These are phyloP conservation scores for Eira barbara DNA, from an alignment of 2,113 vertebrate genomes.

Conservation along the genomic window DNA sequence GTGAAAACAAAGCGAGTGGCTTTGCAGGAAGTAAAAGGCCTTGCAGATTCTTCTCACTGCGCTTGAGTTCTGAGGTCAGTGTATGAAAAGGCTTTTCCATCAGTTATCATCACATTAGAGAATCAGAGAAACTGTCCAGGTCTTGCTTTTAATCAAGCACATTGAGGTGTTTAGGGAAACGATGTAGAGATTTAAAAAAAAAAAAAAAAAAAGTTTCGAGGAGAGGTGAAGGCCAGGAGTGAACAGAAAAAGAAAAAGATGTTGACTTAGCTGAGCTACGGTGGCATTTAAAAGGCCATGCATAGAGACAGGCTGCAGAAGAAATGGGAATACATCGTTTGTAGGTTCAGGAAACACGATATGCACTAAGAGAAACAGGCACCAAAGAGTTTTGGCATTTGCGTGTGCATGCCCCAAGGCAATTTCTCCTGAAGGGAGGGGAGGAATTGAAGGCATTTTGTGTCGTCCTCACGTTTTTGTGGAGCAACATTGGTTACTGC, in stretches of 20 bases:
- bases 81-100: slow-evolving; percentile 17
- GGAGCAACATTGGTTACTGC: neutral
- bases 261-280: slow-evolving; percentile 32
- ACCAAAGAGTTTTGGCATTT: neutral
- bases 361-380: neutral
- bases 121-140: slow-evolving; percentile 41
- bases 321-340: neutral
- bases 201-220: neutral
- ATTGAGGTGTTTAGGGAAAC: slow-evolving; percentile 35
- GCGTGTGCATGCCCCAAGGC: neutral
- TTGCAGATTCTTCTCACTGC: neutral
- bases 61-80: slow-evolving; percentile 35
- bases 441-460: neutral
- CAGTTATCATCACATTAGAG: neutral
- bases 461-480: neutral
- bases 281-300: slow-evolving; percentile 40
- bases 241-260: slow-evolving; percentile 19
- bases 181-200: neutral
- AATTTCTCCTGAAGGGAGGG: neutral
- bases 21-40: neutral
- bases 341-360: neutral
- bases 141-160: slow-evolving; percentile 41
- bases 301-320: neutral
- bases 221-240: slow-evolving; percentile 27
- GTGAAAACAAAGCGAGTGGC: neutral